Evolutionary conservation across 2,888 invertebrate genomes (phyloP), one percentile per base, ranked within the genome.

Genomic region (Petrolisthes cinctipes): DNA sequence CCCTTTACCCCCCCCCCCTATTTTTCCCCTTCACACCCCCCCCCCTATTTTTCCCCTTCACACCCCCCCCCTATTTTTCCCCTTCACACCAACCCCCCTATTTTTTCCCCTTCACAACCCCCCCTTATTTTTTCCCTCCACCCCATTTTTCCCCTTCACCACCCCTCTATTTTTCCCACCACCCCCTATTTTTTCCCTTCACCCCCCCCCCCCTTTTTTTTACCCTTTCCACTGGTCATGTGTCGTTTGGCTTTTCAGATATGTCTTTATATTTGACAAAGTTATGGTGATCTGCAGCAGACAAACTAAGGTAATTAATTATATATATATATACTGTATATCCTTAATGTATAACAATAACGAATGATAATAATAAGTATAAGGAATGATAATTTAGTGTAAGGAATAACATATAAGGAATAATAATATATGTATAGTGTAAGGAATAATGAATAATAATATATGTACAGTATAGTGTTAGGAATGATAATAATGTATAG

Each of bases 241-340:
- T 37, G 37, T 37, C 2, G 37, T 37, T 37, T 37, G 37, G 37
- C 2, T 37, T 37, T 92, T 82, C 92, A 94, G 99, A 92, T 98
- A 98, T 93, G 97, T 98, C 56, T 99, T 99, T 94, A 96, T 99
- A 88, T 99, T 99, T 93, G 99, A 99, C 93, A 98, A 98, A 94
- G 97, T 98, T 90, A 96, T 99, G 94, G 95, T 99, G 92, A 95
- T 98, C 93, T 98, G 97, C 93, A 98, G 98, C 93, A 98, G 98
- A 93, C 95, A 96, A 14, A 94, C 95, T 71, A 95, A 96, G 94
- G 96, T 96, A 92, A 93, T 94, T 93, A 80, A 37, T 23, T 66
- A n/a, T 80, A 37, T 37, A 37, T 37, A 37, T 37, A 20, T 66
- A 51, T 54, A 23, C 20, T 57, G 5, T 14, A 78, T 4, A 53